Percentiles rank a stretch among this genome's conserved stretches.
These are phyloP conservation scores for Hyposoter dolosus DNA, from an alignment of 2,888 invertebrate species.

Conservation along the genomic window DNA sequence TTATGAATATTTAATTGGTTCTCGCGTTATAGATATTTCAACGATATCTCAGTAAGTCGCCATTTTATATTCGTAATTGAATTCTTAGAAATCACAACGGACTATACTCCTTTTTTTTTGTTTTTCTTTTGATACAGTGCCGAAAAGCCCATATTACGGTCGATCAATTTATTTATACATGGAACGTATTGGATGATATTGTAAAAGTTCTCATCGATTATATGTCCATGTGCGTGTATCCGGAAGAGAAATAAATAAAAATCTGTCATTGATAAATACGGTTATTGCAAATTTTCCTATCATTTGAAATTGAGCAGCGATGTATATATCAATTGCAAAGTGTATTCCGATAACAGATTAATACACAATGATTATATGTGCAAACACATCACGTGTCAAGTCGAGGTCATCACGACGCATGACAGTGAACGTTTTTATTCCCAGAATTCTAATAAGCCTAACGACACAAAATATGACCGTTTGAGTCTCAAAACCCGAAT, in stretches of 20 bases:
- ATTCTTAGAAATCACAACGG: no score
- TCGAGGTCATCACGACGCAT: slow-evolving; percentile 18
- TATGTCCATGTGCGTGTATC: not conserved
- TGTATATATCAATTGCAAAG: not conserved
- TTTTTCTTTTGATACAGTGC: no score
- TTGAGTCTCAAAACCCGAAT: not conserved
- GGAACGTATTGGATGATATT: not conserved
- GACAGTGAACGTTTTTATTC: not conserved
- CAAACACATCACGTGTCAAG: not conserved
- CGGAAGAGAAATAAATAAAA: not conserved
- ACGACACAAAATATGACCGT: not conserved
- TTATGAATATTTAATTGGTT: not conserved
- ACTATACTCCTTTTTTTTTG: no score
- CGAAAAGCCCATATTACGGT: no score
- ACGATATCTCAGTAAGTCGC: not conserved
- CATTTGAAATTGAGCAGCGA: not conserved
- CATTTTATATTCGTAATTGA: not conserved
- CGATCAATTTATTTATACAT: not conserved
- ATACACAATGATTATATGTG: not conserved
- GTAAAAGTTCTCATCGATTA: not conserved
- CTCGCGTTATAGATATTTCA: not conserved
- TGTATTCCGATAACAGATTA: slow-evolving; percentile 22
- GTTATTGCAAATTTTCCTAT: not conserved
- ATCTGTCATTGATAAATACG: not conserved
- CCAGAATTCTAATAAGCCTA: slow-evolving; percentile 3